A percentile compares a stretch with the other conserved stretches of the same genome.
Conservation (phyloP, 1,140 invertebrate species). For the Agraylea sexmaculata region DNA sequence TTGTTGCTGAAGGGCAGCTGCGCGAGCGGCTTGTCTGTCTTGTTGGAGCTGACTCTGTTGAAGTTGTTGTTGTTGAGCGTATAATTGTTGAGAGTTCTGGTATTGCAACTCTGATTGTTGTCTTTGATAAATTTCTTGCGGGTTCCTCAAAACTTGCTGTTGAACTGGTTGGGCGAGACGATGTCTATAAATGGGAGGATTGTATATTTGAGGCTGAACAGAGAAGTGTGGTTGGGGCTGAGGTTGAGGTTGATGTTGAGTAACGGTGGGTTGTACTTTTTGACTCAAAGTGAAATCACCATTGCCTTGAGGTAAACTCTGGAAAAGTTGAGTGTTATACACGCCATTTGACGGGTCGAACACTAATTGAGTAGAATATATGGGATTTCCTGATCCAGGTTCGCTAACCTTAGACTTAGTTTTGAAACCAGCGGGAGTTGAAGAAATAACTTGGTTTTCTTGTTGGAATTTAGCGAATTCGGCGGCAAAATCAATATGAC, state of each 20-base stretch:
- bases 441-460: conserved; percentile 50
- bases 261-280: conserved; percentile 60
- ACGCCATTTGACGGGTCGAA: conserved; percentile 66
- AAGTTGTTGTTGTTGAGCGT: conserved; percentile 55
- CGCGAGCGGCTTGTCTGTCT: conserved; percentile 35
- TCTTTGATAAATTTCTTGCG: conserved; percentile 57
- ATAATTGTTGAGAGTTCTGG: conserved; percentile 61
- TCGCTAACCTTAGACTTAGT: conserved; percentile 29
- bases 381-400: conserved; percentile 38
- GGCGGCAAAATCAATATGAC: conserved; percentile 55
- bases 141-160: conserved; percentile 29
- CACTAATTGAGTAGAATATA: conserved; percentile 65
- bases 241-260: conserved; percentile 41
- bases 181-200: conserved; percentile 35
- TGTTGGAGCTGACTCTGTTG: conserved; percentile 44
- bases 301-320: conserved; percentile 58
- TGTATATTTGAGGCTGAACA: conserved; percentile 32
- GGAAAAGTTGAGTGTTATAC: conserved; percentile 69
- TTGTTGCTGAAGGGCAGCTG: conserved; percentile 29
- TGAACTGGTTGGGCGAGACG: conserved; percentile 24
- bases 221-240: conserved; percentile 32
- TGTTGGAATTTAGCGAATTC: conserved; percentile 67
- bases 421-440: conserved; percentile 30
- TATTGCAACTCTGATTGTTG: conserved; percentile 55
- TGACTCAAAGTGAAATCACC: conserved; percentile 60